phyloP scores from a whole-genome alignment of 2,113 vertebrate genomes.

The Mus pahari region DNA sequence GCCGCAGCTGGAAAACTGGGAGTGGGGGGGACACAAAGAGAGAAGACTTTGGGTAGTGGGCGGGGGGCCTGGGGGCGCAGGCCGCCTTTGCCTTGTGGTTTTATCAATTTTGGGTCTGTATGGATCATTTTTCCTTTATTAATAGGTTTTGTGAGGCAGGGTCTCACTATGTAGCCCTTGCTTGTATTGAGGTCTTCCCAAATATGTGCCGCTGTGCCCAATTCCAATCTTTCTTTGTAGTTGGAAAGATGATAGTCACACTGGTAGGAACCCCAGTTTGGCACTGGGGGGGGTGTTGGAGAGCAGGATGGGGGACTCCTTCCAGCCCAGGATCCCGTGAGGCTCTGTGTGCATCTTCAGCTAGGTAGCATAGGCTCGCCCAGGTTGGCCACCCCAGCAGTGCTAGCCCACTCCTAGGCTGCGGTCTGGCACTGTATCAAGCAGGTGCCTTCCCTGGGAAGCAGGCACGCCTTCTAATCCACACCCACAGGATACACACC shows the following conservation, averaged over 20 bases:
- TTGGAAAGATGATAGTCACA: background rate
- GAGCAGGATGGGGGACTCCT: background rate
- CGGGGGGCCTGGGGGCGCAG: background rate
- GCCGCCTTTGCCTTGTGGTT: background rate
- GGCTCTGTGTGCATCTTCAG: background rate
- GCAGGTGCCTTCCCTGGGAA: background rate
- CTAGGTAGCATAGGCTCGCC: background rate
- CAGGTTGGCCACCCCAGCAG: background rate
- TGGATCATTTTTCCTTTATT: background rate
- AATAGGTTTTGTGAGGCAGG: background rate
- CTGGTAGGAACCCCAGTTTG: background rate
- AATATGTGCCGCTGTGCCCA: background rate
- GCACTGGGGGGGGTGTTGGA: background rate
- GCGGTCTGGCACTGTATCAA: background rate
- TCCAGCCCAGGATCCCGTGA: background rate
- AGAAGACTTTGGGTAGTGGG: no score
- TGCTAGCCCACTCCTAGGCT: background rate
- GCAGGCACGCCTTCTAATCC: background rate
- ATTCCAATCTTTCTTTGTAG: background rate
- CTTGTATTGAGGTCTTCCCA: background rate
- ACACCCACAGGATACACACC: background rate
- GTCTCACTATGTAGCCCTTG: background rate
- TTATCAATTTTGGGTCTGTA: background rate
- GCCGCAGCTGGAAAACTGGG: slow-evolving; percentile 91
- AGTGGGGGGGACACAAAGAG: background rate